phyloP scores from a whole-genome alignment of 1,140 invertebrate species.

The Drosophila sulfurigaster region DNA sequence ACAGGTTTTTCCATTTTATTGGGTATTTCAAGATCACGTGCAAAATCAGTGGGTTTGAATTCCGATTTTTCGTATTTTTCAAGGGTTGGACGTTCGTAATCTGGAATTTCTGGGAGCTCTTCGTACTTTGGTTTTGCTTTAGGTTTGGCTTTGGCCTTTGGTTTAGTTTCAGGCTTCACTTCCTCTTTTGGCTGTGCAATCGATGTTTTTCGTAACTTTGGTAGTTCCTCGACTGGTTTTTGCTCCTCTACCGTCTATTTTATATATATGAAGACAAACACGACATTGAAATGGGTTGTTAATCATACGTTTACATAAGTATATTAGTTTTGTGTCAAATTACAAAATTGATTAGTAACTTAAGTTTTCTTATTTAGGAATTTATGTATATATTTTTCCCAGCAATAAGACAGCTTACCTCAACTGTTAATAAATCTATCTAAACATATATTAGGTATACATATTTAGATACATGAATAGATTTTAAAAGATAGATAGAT shows the following conservation, averaged over 20 bases:
- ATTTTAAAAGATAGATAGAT: too few species aligned
- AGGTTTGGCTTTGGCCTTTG: conserved; percentile 86
- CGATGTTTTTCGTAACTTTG: conserved; percentile 81
- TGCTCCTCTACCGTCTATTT: conserved; percentile 60
- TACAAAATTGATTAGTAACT: too few species aligned
- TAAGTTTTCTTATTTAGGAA: too few species aligned
- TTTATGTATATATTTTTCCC: too few species aligned
- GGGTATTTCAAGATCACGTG: conserved; percentile 73
- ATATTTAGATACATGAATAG: too few species aligned
- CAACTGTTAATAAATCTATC: too few species aligned
- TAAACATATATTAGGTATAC: too few species aligned
- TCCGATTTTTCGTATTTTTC: conserved; percentile 87
- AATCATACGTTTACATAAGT: background rate
- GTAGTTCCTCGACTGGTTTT: conserved; percentile 72
- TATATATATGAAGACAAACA: background rate
- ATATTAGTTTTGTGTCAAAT: background rate
- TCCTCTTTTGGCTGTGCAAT: conserved; percentile 69
- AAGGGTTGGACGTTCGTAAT: conserved; percentile 87
- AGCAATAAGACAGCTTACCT: too few species aligned
- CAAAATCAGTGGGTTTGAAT: conserved; percentile 73
- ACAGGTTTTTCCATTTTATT: conserved; percentile 82
- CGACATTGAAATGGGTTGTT: conserved; percentile 6
- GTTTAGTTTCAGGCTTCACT: conserved; percentile 77
- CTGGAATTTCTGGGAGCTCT: conserved; percentile 90
- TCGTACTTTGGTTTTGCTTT: conserved; percentile 87